These are phyloP conservation scores for Siniperca knerii DNA, from an alignment of 2,113 vertebrate genomes.

Conservation along the genomic window DNA sequence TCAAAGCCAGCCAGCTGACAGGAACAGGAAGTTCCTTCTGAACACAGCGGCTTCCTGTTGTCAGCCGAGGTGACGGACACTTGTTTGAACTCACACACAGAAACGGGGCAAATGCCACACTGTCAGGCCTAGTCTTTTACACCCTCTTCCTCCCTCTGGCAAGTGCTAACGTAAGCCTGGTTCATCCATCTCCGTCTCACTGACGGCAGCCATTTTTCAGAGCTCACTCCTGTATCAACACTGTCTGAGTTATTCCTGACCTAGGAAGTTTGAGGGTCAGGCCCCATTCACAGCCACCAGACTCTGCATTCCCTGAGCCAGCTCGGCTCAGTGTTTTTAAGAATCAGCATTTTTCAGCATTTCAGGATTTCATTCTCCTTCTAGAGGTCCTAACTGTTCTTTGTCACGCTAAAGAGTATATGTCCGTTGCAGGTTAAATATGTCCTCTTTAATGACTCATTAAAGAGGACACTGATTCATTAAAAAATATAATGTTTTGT, in stretches of 20 bases:
- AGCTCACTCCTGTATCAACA: conserved; percentile 76
- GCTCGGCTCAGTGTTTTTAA: conserved; percentile 38
- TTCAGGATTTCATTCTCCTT: not conserved
- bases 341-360: conserved; percentile 62
- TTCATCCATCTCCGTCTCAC: conserved; percentile 79
- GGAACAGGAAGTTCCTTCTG: conserved; percentile 83
- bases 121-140: conserved; percentile 66
- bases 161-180: conserved; percentile 74
- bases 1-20: conserved; percentile 82
- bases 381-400: not conserved
- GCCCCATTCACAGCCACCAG: conserved; percentile 57
- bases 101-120: conserved; percentile 76
- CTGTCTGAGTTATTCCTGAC: conserved; percentile 73
- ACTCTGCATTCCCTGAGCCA: conserved; percentile 32
- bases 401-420: not conserved
- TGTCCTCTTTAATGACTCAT: not conserved
- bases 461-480: too few species aligned
- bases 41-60: conserved; percentile 84
- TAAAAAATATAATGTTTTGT: not conserved
- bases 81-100: conserved; percentile 79
- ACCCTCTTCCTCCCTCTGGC: conserved; percentile 61
- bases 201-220: conserved; percentile 77
- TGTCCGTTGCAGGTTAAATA: not conserved
- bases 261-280: conserved; percentile 69
- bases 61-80: conserved; percentile 83